A percentile compares a stretch with the other conserved stretches of the same genome.
Evolutionary conservation across 1,140 invertebrate species (phyloP).

Genomic region (Calycopis cecrops): DNA sequence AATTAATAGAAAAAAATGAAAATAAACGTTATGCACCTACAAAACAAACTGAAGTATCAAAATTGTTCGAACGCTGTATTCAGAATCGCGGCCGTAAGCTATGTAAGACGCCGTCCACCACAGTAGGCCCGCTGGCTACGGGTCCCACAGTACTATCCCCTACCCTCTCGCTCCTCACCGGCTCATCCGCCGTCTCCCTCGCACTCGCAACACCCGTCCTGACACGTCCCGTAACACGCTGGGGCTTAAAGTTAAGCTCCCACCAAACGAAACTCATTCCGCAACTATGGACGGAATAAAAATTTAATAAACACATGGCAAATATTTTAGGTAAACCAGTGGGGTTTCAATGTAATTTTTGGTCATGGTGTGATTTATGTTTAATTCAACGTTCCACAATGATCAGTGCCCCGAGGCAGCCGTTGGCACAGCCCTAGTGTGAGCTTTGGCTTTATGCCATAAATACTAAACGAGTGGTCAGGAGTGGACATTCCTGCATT

Average conservation of each 20-base stretch:
- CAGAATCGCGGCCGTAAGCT: conserved; percentile 39
- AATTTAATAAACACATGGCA: conserved; percentile 35
- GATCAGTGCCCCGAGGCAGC: too few species aligned
- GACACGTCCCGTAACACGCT: conserved; percentile 38
- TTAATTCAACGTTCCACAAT: too few species aligned
- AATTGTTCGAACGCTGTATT: conserved; percentile 24
- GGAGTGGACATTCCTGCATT: too few species aligned
- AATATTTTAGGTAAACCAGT: not conserved
- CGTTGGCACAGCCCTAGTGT: too few species aligned
- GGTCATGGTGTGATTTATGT: not conserved
- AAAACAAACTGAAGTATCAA: conserved; percentile 34
- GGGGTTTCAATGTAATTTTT: conserved; percentile 13
- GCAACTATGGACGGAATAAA: conserved; percentile 27
- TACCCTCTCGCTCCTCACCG: conserved; percentile 9
- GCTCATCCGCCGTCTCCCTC: conserved; percentile 20
- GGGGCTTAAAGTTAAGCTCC: conserved; percentile 38
- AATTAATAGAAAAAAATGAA: too few species aligned
- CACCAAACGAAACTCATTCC: conserved; percentile 36
- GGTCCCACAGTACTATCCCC: conserved; percentile 23
- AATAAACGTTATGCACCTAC: too few species aligned
- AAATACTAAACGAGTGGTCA: too few species aligned
- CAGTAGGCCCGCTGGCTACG: conserved; percentile 33
- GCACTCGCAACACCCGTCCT: conserved; percentile 27
- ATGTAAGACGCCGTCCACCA: conserved; percentile 40
- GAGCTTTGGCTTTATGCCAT: too few species aligned